Percentiles rank a stretch among this genome's conserved stretches.
phyloP scores from a whole-genome alignment of 1,140 invertebrate species.

The Araneus ventricosus region DNA sequence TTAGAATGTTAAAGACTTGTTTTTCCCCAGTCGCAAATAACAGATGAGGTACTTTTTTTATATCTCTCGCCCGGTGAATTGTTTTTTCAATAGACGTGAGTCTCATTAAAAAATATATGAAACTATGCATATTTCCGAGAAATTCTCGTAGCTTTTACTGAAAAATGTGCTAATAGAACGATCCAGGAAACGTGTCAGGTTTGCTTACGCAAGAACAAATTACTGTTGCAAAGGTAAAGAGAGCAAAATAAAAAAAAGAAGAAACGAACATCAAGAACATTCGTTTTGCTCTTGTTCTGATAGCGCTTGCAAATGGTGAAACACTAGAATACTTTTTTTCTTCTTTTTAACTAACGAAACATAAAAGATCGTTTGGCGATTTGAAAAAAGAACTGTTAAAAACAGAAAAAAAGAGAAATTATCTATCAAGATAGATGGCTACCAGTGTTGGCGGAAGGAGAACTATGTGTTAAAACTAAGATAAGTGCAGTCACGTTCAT shows the following conservation, averaged over 20 bases:
- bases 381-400: not conserved
- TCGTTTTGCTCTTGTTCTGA: not conserved
- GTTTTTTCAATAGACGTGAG: no score
- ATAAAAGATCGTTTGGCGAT: not conserved
- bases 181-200: no score
- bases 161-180: no score
- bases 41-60: no score
- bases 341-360: not conserved
- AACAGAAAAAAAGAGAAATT: not conserved
- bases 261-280: not conserved
- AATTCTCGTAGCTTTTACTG: no score
- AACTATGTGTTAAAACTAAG: not conserved
- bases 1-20: no score
- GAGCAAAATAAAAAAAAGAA: not conserved
- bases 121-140: no score
- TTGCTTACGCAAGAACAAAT: not conserved
- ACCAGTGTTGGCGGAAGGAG: no score
- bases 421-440: not conserved
- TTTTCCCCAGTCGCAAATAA: no score
- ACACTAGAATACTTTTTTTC: not conserved
- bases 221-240: no score
- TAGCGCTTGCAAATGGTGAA: not conserved
- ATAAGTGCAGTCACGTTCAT: not conserved
- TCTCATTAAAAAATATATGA: no score
- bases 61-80: no score